Base-by-base conservation (phyloP, 2,888 invertebrate species). In the Spodoptera littoralis region DNA sequence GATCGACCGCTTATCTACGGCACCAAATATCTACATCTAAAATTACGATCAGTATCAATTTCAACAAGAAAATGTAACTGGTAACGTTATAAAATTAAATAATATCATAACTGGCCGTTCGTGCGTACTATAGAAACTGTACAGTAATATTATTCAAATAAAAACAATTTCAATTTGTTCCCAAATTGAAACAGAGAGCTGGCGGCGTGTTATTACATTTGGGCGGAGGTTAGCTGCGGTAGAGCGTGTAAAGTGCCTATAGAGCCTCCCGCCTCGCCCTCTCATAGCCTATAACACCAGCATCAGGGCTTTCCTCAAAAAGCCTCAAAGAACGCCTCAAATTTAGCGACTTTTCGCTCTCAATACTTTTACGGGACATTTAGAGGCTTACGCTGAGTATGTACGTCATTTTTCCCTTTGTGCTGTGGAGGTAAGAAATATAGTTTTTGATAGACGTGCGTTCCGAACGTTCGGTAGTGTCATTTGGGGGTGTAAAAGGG, bases 81-180 rank as follows among this genome's bases (percentile, higher is more conserved):
- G 57, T 77, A 69, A 75, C 70, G 69, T 78, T 79, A 65, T 71
- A 72, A 75, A 66, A 81, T 71, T 73, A 71, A 70, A 59, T 83
- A 81, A 82, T 82, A 83, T 79, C 78, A 81, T 85, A 88, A 88
- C 86, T 86, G 83, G 76, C 81, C 81, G 56, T 80, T 79, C 74
- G 69, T 77, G 76, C 75, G 77, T 80, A 77, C 76, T 70, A 78
- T 73, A 77, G 75, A 73, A 76, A 83, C 80, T 79, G 80, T 78
- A 80, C 78, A 84, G 88, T 87, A 90, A 92, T 93, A 91, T 92
- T 95, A 95, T 95, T 95, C 94, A 95, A 95, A 95, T 94, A 95
- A 94, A 93, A 92, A 93, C 95, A 92, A 94, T 95, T 95, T 94
- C 95, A 95, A 95, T 95, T 95, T 95, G 95, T 91, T 90, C 87